Conservation (phyloP, 2,888 invertebrate species). For the Perdita meconis region DNA sequence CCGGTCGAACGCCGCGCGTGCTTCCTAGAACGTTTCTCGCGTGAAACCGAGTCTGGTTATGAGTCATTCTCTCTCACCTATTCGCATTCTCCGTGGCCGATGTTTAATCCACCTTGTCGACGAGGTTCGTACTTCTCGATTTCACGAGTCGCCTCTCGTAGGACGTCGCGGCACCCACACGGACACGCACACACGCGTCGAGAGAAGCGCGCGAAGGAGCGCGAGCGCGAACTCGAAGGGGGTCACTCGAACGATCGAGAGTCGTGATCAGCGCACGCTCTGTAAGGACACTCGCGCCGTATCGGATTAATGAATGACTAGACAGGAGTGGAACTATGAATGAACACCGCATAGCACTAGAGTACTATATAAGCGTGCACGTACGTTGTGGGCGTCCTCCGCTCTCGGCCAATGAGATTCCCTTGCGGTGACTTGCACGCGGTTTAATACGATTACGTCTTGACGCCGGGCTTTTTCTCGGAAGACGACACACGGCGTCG, state of each 20-base stretch:
- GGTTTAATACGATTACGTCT: constrained; percentile 65
- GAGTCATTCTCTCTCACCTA: constrained; percentile 79
- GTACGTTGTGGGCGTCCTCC: constrained; percentile 80
- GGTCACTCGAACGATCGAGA: constrained; percentile 72
- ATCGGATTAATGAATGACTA: constrained; percentile 81
- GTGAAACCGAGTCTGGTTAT: constrained; percentile 57
- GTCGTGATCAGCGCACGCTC: constrained; percentile 68
- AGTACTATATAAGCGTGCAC: constrained; percentile 80
- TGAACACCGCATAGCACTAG: constrained; percentile 79
- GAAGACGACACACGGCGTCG: constrained; percentile 58
- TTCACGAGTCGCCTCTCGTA: constrained; percentile 49
- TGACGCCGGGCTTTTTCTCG: constrained; percentile 65
- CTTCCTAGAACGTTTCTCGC: constrained; percentile 59
- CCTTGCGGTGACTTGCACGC: constrained; percentile 63
- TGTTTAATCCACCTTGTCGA: constrained; percentile 66
- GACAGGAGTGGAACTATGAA: constrained; percentile 81
- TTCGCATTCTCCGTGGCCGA: constrained; percentile 77
- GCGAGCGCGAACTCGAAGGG: constrained; percentile 58
- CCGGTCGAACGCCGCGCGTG: not conserved
- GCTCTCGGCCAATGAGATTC: constrained; percentile 76
- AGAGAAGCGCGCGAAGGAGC: constrained; percentile 13
- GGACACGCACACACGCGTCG: constrained; percentile 3
- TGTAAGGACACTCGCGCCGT: constrained; percentile 74
- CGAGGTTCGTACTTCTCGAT: constrained; percentile 53
- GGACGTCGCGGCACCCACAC: constrained; percentile 48